Evolutionary conservation across 2,113 vertebrate species (phyloP), one percentile per base, ranked within the genome.

Genomic region (Lycaon pictus): DNA sequence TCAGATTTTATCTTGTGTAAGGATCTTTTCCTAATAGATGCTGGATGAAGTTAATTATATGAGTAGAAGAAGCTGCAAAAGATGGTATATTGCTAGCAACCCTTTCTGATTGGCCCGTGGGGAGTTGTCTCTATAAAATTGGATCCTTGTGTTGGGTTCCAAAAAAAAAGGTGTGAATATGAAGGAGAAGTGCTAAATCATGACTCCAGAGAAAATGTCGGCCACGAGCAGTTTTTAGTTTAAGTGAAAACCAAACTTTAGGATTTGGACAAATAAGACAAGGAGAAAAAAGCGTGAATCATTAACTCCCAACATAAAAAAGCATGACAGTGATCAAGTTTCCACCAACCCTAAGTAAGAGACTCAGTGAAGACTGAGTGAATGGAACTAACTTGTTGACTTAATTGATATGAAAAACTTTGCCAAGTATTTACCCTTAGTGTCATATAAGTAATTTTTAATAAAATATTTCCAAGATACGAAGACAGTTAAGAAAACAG

Each of bases 391-490:
- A 69, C 71, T 95, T 90, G 23, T 96, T 84, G 83, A 55, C 83
- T 77, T 98, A 98, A 98, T 98, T 98, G 98, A 98, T 97, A 96
- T 37, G 95, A 96, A 97, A 97, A 98, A 98, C 96, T 98, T 98
- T 98, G 97, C 98, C 97, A 98, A 98, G 98, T 98, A 98, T 98
- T 98, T 98, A 98, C 97, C 98, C 98, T 98, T 97, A 95, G 94
- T 98, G 98, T 98, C 98, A 98, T 98, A 99, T 98, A 99, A 99
- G 98, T 98, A 97, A 98, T 98, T 98, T 98, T 99, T 98, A 99
- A 98, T 99, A 98, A 98, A 99, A 99, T 98, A 99, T 99, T 99
- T 99, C 98, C 1, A 29, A 98, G 98, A 99, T 98, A 98, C 83
- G 98, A 98, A 98, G 98, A 98, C 98, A 98, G 98, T 98, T 99